Percentiles rank a stretch among this genome's conserved stretches.
These are phyloP conservation scores for Embidobia sp. DNA, from an alignment of 2,888 invertebrate genomes.

Conservation along the genomic window DNA sequence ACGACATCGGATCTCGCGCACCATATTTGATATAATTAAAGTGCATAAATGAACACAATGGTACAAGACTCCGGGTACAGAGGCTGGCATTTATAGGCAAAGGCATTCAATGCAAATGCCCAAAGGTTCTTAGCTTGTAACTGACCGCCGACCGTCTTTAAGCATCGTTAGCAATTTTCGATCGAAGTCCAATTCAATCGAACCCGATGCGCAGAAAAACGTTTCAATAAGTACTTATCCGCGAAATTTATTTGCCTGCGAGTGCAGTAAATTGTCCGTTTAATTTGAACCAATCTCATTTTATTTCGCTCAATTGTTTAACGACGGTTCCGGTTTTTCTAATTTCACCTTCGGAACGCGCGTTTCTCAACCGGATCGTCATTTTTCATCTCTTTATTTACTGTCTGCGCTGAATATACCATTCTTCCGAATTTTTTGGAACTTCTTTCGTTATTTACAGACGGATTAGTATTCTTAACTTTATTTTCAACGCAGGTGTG, in stretches of 20 bases:
- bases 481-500: too few relatives aligned
- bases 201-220: constrained; percentile 51
- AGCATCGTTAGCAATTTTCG: constrained; percentile 62
- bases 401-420: too few relatives aligned
- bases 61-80: constrained; percentile 75
- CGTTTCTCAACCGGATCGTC: too few relatives aligned
- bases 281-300: constrained; percentile 39
- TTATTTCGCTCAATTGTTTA: constrained; percentile 49
- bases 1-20: constrained; percentile 69
- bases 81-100: constrained; percentile 70
- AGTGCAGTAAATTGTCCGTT: constrained; percentile 30
- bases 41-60: constrained; percentile 81
- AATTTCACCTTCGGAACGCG: too few relatives aligned
- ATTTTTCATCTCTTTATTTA: too few relatives aligned
- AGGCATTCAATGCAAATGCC: constrained; percentile 81
- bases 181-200: constrained; percentile 60
- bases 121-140: constrained; percentile 54
- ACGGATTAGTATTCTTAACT: too few relatives aligned
- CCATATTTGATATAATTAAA: constrained; percentile 81
- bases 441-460: too few relatives aligned
- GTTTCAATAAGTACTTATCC: constrained; percentile 58
- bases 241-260: constrained; percentile 42
- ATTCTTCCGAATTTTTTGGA: too few relatives aligned
- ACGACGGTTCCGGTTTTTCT: constrained; percentile 9
- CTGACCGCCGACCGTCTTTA: constrained; percentile 45